Evolutionary conservation across 2,888 invertebrate genomes (phyloP), one percentile per base, ranked within the genome.

Genomic region (Holacanthella duospinosa): DNA sequence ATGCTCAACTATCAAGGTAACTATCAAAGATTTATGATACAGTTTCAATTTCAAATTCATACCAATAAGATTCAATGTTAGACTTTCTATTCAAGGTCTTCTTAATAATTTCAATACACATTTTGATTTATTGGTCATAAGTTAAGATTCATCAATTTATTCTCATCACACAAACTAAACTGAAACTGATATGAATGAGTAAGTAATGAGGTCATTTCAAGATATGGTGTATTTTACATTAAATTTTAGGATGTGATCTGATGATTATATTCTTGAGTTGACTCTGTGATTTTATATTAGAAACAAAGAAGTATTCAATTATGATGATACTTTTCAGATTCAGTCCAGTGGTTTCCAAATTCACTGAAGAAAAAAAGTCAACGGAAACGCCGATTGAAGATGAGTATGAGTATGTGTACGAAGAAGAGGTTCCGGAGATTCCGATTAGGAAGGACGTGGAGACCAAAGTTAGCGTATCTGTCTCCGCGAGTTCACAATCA

Each of bases 391-490:
- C 59, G 24, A 16, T 24, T 29, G 27, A 59, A 19, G 60, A 59
- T 6, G 48, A 48, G 36, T 58, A 58, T 24, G 58, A 58, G 58
- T 25, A 24, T 19, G 29, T 29, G 3, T 36, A 29, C n/a, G 24
- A 29, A 16, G 58, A 29, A 6, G 58, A 29, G 24, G n/a, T 3
- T 27, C 29, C 63, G 6, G n/a, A 61, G 56, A 44, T 16, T 36
- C 25, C 19, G 27, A 48, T 59, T 29, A 60, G 66, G 9, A 19
- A 63, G 44, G 64, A 63, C 28, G 59, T 64, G n/a, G 66, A 64
- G 29, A 64, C 64, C 6, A 67, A 70, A 43, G 71, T 73, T 6
- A 71, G 74, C 1, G 73, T 74, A 1, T 71, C 73, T 44, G 71
- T 73, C 16, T 67, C 70, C n/a, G 66, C 71, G 0, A 59, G 67